A percentile compares a stretch with the other conserved stretches of the same genome.
phyloP scores from a whole-genome alignment of 2,113 vertebrate genomes.

The Pangasianodon hypophthalmus region DNA sequence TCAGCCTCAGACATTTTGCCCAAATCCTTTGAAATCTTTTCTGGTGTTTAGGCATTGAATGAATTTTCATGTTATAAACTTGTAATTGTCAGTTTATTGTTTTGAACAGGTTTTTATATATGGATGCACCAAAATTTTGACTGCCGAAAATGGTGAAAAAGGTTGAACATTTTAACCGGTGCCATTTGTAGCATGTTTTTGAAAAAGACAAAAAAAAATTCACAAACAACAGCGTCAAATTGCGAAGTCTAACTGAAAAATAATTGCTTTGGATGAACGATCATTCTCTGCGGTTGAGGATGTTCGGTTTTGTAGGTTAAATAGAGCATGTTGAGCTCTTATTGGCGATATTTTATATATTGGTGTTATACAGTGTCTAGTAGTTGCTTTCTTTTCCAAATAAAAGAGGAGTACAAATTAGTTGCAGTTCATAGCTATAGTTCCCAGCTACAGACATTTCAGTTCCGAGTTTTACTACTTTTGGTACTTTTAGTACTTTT shows the following conservation, averaged over 20 bases:
- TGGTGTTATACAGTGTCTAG: not conserved
- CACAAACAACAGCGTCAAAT: not conserved
- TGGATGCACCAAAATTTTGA: not conserved
- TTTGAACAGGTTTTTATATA: not conserved
- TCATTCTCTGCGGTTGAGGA: not conserved
- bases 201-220: not conserved
- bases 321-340: not conserved
- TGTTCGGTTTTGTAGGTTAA: not conserved
- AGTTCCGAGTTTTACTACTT: not conserved
- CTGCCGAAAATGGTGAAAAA: not conserved
- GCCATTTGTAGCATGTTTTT: not conserved
- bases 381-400: not conserved
- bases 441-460: not conserved
- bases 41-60: not conserved
- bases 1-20: slow-evolving; percentile 3
- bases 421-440: not conserved
- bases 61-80: not conserved
- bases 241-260: no score
- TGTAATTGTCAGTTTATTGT: not conserved
- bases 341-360: not conserved
- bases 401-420: not conserved
- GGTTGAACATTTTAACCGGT: not conserved
- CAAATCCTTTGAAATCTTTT: not conserved
- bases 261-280: not conserved
- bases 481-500: no score